Base-by-base conservation (phyloP, 2,113 vertebrate species). In the Cyphomyrus discorhynchus region DNA sequence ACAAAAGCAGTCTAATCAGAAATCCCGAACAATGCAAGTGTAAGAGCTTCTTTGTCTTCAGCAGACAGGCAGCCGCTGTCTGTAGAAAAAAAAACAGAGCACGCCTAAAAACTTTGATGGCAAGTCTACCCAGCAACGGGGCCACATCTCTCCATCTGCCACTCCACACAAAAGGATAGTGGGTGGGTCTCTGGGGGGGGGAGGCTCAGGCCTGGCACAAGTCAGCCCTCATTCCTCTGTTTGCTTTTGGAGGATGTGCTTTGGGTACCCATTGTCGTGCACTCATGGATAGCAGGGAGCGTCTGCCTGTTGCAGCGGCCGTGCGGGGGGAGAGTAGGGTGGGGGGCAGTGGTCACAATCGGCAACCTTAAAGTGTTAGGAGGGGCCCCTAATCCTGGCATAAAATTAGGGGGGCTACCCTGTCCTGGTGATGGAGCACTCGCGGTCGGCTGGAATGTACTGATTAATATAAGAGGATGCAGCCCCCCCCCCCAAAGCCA, bases 141-240 rank as follows among this genome's bases (percentile, higher is more conserved):
- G 93, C 94, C 94, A 93, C 92, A 93, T 94, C 95, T 96, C 96
- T 95, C 96, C 96, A 97, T 97, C 96, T 97, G 96, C 96, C 11
- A 93, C 93, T 91, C 94, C 90, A 88, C 92, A 95, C 94, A 95
- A 94, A 90, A 93, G 96, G 95, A 74, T 91, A 90, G 92, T 3
- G 46, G 82, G 45, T 15, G n/a, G 62, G 58, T 88, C 21, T 1
- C 21, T 15, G 80, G 13, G 2, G 52, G 50, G 19, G 70, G 85
- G 35, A 87, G 91, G 74, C 88, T 89, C 91, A 89, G 91, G 89
- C 92, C 94, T 94, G 96, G 95, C 95, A 96, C 95, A 95, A 95
- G 94, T 94, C 93, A 89, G 92, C 92, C 93, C 92, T 94, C 94
- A 53, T 94, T 94, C 93, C 93, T 93, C 95, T 93, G 93, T 96